Evolutionary conservation across 1,140 invertebrate genomes (phyloP).

Genomic region (Drosophila paulistorum): DNA sequence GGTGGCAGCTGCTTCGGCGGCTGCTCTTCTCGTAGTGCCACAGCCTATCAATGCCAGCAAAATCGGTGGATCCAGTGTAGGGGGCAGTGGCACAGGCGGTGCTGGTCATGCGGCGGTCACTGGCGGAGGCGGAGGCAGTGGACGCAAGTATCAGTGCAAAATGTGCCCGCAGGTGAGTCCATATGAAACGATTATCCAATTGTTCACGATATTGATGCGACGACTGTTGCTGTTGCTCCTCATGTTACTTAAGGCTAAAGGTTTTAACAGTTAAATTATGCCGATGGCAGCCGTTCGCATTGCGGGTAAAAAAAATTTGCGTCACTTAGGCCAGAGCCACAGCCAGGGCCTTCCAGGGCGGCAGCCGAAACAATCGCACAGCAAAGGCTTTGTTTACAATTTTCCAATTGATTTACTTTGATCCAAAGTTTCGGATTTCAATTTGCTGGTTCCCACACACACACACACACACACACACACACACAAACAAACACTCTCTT

Average conservation of each 20-base stretch:
- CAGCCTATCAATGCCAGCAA: constrained; percentile 94
- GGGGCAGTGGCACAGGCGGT: constrained; percentile 82
- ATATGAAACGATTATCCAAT: constrained; percentile 34
- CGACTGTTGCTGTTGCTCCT: constrained; percentile 32
- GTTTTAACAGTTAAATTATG: constrained; percentile 49
- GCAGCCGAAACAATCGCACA: constrained; percentile 18
- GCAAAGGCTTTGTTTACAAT: constrained; percentile 71
- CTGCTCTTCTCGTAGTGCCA: constrained; percentile 92
- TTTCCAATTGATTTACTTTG: constrained; percentile 69
- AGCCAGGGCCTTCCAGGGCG: constrained; percentile 8
- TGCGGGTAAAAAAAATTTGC: constrained; percentile 36
- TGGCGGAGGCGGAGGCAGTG: constrained; percentile 74
- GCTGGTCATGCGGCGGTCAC: constrained; percentile 84
- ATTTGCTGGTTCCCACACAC: constrained; percentile 47
- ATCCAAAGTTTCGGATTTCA: constrained; percentile 69
- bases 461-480: no score
- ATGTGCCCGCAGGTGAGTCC: constrained; percentile 97
- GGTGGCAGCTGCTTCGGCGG: constrained; percentile 79
- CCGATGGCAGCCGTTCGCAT: constrained; percentile 34
- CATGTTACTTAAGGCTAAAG: constrained; percentile 50
- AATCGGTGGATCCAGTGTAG: constrained; percentile 80
- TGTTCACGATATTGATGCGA: background rate
- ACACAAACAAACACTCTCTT: no score
- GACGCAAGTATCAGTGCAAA: constrained; percentile 97
- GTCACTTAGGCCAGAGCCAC: constrained; percentile 33